Evolutionary conservation across 2,797 vertebrate species (phyloP), one percentile per base, ranked within the genome.

Genomic region (Catostomus latipinnis): DNA sequence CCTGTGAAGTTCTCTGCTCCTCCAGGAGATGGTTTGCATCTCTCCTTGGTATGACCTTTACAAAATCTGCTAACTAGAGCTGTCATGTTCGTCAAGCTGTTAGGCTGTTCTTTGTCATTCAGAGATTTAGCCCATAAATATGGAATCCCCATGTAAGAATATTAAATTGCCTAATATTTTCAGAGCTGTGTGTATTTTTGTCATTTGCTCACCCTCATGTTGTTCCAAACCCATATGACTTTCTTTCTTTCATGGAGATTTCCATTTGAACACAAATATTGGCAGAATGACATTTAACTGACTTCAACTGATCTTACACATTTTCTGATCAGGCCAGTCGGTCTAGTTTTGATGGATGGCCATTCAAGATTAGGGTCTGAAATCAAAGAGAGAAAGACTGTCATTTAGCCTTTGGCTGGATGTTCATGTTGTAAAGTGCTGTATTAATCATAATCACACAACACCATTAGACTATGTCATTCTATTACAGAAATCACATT

Each of bases 401-500:
- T 90, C 89, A 85, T 92, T 92, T 90, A 91, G 90, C 88, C 88
- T 86, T 89, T 93, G 93, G 94, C 92, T 85, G 80, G 83, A 86
- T 85, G 83, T 89, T 86, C 87, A 87, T 86, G 80, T 88, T 82
- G 85, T 88, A 91, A 92, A 94, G 92, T 77, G 90, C 89, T 90
- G 84, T 92, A 95, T 94, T 94, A 94, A 95, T 95, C 93, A 94
- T 94, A 89, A 94, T 95, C 93, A 93, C 91, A 90, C 90, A 92
- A 92, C 92, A 91, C 90, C 93, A 94, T 94, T 94, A 94, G 91
- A 92, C 91, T 91, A 92, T 93, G 93, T 94, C 94, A 94, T 92
- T 93, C 93, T 93, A 93, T 95, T 94, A 94, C 91, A 94, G 92
- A 94, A 94, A 95, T 95, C 93, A 93, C 93, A 95, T 95, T 95